These are phyloP conservation scores for Glaucidium brasilianum DNA, from an alignment of 2,113 vertebrate genomes.

Conservation along the genomic window DNA sequence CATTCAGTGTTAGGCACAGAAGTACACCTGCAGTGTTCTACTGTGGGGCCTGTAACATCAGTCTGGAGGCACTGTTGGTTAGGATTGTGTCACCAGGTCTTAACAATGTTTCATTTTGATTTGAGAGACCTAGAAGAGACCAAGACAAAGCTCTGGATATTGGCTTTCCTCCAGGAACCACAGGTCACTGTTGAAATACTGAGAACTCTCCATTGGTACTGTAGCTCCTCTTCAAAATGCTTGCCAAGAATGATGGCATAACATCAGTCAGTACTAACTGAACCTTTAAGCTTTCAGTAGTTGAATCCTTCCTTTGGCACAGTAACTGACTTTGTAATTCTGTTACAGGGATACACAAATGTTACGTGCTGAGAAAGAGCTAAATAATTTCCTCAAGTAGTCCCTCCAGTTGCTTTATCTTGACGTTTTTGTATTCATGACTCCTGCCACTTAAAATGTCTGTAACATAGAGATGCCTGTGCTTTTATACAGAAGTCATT, in stretches of 20 bases:
- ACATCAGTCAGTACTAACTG: not conserved
- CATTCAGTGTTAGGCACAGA: not conserved
- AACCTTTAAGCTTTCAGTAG: not conserved
- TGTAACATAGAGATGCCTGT: not conserved
- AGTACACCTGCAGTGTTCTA: not conserved
- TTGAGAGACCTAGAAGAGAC: not conserved
- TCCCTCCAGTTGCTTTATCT: not conserved
- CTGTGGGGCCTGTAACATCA: not conserved
- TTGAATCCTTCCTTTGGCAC: not conserved
- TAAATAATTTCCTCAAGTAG: not conserved
- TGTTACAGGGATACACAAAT: not conserved
- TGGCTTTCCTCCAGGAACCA: not conserved
- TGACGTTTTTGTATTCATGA: not conserved
- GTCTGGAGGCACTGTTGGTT: not conserved
- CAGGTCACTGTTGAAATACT: not conserved
- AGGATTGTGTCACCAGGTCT: not conserved
- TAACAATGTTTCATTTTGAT: not conserved
- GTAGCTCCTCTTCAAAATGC: not conserved
- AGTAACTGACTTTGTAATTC: not conserved
- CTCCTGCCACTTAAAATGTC: not conserved
- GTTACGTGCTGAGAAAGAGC: not conserved
- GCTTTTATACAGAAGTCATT: not conserved
- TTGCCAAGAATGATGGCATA: not conserved
- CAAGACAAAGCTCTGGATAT: not conserved
- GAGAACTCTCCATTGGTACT: not conserved